phyloP scores from a whole-genome alignment of 2,888 invertebrate species.

The Micoletzkya japonica region DNA sequence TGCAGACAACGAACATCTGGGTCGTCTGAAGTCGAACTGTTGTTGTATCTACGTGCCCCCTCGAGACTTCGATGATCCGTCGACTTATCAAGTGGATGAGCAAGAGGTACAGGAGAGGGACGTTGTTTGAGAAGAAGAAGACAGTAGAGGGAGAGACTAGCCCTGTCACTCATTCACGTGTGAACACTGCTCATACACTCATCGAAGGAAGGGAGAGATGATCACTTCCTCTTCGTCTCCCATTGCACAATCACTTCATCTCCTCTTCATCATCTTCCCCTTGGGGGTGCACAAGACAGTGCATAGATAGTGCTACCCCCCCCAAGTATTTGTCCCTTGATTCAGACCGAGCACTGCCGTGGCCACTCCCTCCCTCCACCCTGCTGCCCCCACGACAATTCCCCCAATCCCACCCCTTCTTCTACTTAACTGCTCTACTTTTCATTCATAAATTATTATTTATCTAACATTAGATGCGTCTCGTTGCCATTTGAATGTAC shows the following conservation, averaged over 20 bases:
- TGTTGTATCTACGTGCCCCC: slow-evolving; percentile 64
- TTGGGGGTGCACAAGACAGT: background rate
- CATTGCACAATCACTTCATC: background rate
- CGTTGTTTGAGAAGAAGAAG: slow-evolving; percentile 6
- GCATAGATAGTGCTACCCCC: background rate
- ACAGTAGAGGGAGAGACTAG: slow-evolving; percentile 9
- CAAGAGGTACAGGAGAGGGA: slow-evolving; percentile 37
- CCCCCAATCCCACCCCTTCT: background rate
- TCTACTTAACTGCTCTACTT: background rate
- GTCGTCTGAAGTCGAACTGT: slow-evolving; percentile 63
- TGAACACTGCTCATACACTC: slow-evolving; percentile 23
- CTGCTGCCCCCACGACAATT: background rate
- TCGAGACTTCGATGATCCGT: slow-evolving; percentile 61
- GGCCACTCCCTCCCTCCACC: slow-evolving; percentile 53
- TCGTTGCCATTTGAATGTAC: background rate
- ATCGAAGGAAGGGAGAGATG: slow-evolving; percentile 3
- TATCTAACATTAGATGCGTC: slow-evolving; percentile 12
- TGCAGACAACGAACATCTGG: slow-evolving; percentile 75
- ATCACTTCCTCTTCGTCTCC: background rate
- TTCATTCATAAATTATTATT: slow-evolving; percentile 29
- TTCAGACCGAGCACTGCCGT: slow-evolving; percentile 54
- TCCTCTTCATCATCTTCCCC: background rate
- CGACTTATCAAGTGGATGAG: slow-evolving; percentile 58
- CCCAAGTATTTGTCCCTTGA: background rate
- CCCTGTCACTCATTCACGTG: no score